phyloP scores from a whole-genome alignment of 2,113 vertebrate species.

The Ranitomeya variabilis region DNA sequence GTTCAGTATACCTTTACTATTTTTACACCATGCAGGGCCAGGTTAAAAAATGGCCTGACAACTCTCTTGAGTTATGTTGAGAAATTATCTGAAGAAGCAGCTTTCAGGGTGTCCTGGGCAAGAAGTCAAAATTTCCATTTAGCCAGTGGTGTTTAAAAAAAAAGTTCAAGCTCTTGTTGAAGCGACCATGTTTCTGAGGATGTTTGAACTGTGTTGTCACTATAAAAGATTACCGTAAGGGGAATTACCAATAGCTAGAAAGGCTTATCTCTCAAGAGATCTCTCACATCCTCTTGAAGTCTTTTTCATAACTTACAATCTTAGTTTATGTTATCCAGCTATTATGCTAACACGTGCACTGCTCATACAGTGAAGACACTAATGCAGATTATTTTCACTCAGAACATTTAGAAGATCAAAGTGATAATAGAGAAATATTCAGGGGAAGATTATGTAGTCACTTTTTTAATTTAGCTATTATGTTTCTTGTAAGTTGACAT shows the following conservation, averaged over 20 bases:
- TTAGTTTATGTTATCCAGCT: constrained; percentile 40
- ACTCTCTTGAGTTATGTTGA: constrained; percentile 23
- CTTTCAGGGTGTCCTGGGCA: constrained; percentile 57
- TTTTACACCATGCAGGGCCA: no score
- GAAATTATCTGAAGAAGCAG: constrained; percentile 25
- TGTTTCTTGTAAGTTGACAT: not conserved
- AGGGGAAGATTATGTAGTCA: not conserved
- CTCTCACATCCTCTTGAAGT: constrained; percentile 49
- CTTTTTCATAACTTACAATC: constrained; percentile 42
- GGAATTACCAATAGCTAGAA: constrained; percentile 40
- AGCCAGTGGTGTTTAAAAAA: constrained; percentile 49
- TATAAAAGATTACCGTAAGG: constrained; percentile 51
- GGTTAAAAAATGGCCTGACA: no score
- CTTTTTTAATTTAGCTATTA: constrained; percentile 33
- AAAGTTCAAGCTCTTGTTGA: constrained; percentile 7
- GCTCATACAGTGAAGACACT: constrained; percentile 27
- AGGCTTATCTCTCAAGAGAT: constrained; percentile 44
- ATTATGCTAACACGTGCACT: constrained; percentile 43
- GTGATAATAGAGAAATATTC: constrained; percentile 30
- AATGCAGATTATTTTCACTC: constrained; percentile 45
- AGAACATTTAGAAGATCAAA: constrained; percentile 40
- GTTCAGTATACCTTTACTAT: no score
- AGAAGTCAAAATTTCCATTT: constrained; percentile 56
- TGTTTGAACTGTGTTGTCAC: constrained; percentile 50
- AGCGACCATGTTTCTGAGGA: constrained; percentile 32